A percentile compares a stretch with the other conserved stretches of the same genome.
These are phyloP conservation scores for Himalopsyche phryganea DNA, from an alignment of 1,140 invertebrate species.

Conservation along the genomic window DNA sequence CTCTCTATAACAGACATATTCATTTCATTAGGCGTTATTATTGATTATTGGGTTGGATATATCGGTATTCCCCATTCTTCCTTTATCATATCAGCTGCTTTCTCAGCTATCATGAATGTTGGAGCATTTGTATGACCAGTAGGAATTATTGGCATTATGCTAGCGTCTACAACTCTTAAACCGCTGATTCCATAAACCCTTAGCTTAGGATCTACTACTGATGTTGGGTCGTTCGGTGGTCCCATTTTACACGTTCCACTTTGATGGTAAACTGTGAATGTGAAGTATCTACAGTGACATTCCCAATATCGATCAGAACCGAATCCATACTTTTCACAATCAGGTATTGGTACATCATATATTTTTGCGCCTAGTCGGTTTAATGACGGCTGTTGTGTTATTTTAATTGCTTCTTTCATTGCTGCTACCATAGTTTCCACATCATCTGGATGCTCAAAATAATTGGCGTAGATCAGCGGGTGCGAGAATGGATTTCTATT, in stretches of 20 bases:
- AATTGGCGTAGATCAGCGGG: slow-evolving; percentile 81
- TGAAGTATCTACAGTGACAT: slow-evolving; percentile 65
- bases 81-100: slow-evolving; percentile 59
- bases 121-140: slow-evolving; percentile 62
- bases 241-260: slow-evolving; percentile 87
- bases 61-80: slow-evolving; percentile 47
- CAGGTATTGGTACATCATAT: slow-evolving; percentile 59
- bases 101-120: slow-evolving; percentile 62
- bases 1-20: no score
- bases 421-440: slow-evolving; percentile 61
- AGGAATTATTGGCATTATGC: slow-evolving; percentile 64
- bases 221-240: slow-evolving; percentile 57
- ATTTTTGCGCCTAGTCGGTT: slow-evolving; percentile 57
- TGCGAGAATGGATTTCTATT: slow-evolving; percentile 68
- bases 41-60: no score
- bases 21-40: no score
- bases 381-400: slow-evolving; percentile 59
- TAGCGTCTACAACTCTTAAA: slow-evolving; percentile 73
- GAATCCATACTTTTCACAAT: slow-evolving; percentile 60
- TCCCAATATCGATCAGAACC: slow-evolving; percentile 70
- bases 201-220: slow-evolving; percentile 69
- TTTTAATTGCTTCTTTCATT: slow-evolving; percentile 56
- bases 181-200: slow-evolving; percentile 64
- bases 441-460: slow-evolving; percentile 65
- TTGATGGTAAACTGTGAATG: slow-evolving; percentile 73